These are phyloP conservation scores for Platerodrilus igneus DNA, from an alignment of 2,888 invertebrate species.

Conservation along the genomic window DNA sequence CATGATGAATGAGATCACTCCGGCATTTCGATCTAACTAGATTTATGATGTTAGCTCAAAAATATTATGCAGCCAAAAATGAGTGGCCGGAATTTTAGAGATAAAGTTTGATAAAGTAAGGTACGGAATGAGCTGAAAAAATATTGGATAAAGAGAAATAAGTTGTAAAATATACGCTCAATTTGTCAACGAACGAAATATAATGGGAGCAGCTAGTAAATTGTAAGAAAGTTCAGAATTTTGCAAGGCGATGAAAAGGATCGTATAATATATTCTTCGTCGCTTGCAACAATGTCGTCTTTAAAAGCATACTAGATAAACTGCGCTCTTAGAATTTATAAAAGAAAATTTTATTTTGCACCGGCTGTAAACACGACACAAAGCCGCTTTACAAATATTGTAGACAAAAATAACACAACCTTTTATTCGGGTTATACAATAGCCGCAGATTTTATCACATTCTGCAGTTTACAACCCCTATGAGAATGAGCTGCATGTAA, in stretches of 20 bases:
- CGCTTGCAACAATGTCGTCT: no score
- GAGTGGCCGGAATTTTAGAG: constrained; percentile 25
- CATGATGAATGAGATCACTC: constrained; percentile 28
- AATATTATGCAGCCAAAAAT: constrained; percentile 30
- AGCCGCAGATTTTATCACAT: constrained; percentile 19
- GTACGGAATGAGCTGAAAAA: constrained; percentile 22
- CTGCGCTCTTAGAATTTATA: no score
- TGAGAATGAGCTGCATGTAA: constrained; percentile 33
- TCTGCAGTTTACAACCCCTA: constrained; percentile 34
- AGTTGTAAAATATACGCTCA: constrained; percentile 23
- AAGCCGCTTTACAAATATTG: no score
- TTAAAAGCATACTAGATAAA: no score
- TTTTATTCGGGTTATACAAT: no score
- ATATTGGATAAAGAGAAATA: constrained; percentile 23
- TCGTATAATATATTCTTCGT: no score
- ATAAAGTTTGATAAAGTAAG: constrained; percentile 25
- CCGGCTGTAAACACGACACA: no score
- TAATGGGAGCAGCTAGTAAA: no score
- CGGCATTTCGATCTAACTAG: constrained; percentile 26
- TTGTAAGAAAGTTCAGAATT: no score
- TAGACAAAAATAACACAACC: no score
- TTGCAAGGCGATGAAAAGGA: no score
- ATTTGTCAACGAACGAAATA: constrained; percentile 21
- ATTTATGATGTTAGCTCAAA: constrained; percentile 32
- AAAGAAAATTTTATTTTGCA: no score